phyloP scores from a whole-genome alignment of 2,888 invertebrate genomes.

The Drosophila nr. medialis region DNA sequence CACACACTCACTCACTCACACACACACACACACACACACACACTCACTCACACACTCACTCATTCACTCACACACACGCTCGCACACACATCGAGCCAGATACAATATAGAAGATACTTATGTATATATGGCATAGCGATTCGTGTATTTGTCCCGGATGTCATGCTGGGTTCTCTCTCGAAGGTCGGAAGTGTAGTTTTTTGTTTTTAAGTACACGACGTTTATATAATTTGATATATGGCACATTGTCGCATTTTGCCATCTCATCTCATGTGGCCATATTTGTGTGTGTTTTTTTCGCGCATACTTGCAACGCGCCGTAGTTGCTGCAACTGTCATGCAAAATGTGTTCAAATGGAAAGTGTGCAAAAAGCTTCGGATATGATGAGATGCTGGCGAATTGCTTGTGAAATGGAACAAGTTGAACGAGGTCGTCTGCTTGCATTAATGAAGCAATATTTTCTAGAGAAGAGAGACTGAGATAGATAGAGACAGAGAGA shows the following conservation, averaged over 20 bases:
- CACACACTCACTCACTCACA: slow-evolving; percentile 4
- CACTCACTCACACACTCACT: slow-evolving; percentile 3
- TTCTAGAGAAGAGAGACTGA: slow-evolving; percentile 5
- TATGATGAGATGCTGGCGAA: slow-evolving; percentile 39
- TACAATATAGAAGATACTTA: slow-evolving; percentile 30
- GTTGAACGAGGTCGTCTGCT: slow-evolving; percentile 68
- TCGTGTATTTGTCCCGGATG: slow-evolving; percentile 76
- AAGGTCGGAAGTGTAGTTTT: slow-evolving; percentile 76
- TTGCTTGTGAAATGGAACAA: slow-evolving; percentile 66
- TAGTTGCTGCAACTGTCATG: slow-evolving; percentile 39
- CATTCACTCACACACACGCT: too few species aligned
- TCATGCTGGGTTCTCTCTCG: slow-evolving; percentile 70
- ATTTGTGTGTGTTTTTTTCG: slow-evolving; percentile 3
- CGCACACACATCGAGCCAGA: slow-evolving; percentile 5
- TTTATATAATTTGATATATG: slow-evolving; percentile 80
- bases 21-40: slow-evolving; percentile 11
- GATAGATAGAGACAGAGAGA: background rate
- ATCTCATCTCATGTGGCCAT: slow-evolving; percentile 67
- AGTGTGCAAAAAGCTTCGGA: slow-evolving; percentile 44
- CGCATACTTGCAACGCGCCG: slow-evolving; percentile 9
- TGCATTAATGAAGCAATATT: slow-evolving; percentile 64
- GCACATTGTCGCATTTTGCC: slow-evolving; percentile 73
- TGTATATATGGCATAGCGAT: slow-evolving; percentile 18
- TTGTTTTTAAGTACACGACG: slow-evolving; percentile 75
- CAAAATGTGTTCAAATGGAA: slow-evolving; percentile 41